Conservation (phyloP, 2,888 invertebrate genomes). For the Drosophila fungiperda region DNA sequence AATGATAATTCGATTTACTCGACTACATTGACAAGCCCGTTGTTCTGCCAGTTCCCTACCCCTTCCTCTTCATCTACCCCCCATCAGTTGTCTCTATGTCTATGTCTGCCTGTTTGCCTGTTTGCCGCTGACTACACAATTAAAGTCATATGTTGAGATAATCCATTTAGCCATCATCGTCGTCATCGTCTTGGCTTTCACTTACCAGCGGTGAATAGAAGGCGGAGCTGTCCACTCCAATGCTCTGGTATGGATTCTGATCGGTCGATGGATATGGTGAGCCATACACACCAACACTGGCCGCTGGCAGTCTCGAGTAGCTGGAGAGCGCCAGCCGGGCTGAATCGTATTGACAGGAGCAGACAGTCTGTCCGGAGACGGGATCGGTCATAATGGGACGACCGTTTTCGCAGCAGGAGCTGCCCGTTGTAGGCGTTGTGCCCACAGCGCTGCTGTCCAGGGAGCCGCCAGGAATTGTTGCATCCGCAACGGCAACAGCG, state of each 20-base stretch:
- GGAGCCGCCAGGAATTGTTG: slow-evolving; percentile 62
- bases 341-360: slow-evolving; percentile 97
- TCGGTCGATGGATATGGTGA: slow-evolving; percentile 95
- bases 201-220: slow-evolving; percentile 98
- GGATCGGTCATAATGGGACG: slow-evolving; percentile 96
- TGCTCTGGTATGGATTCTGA: slow-evolving; percentile 96
- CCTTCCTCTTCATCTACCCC: neutral
- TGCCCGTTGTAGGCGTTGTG: slow-evolving; percentile 72
- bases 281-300: slow-evolving; percentile 93
- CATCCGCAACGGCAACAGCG: slow-evolving; percentile 40
- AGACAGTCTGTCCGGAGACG: slow-evolving; percentile 96
- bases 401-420: slow-evolving; percentile 95
- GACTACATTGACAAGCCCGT: slow-evolving; percentile 77
- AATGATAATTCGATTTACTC: slow-evolving; percentile 83
- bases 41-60: slow-evolving; percentile 10
- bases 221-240: slow-evolving; percentile 96
- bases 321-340: slow-evolving; percentile 93
- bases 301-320: slow-evolving; percentile 92
- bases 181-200: slow-evolving; percentile 77
- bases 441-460: slow-evolving; percentile 70
- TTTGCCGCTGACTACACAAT: slow-evolving; percentile 75
- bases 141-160: slow-evolving; percentile 83
- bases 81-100: slow-evolving; percentile 8
- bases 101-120: slow-evolving; percentile 11
- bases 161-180: slow-evolving; percentile 64